Evolutionary conservation across 2,797 vertebrate species (phyloP).

Genomic region (Phalloptychus januarius): DNA sequence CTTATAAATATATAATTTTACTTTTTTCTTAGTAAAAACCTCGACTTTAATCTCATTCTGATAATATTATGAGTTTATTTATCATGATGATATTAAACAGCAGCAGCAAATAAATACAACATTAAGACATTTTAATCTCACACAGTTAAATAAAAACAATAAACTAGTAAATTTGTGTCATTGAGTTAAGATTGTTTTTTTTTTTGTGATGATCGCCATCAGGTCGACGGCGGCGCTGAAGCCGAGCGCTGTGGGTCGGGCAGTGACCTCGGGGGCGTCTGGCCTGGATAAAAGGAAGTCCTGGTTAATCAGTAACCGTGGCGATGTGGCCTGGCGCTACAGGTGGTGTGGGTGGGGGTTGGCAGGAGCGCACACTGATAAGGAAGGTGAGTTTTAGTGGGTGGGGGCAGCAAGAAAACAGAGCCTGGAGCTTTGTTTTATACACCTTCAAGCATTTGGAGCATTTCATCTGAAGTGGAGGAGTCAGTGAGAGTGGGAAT

Average conservation of each 20-base stretch:
- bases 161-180: neutral
- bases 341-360: conserved; percentile 74
- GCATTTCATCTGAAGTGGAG: neutral
- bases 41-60: no score
- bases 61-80: no score
- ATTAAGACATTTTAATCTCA: neutral
- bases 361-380: conserved; percentile 66
- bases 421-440: conserved; percentile 33
- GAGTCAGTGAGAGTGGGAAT: neutral
- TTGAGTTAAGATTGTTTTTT: neutral
- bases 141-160: neutral
- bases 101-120: conserved; percentile 6
- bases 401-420: conserved; percentile 25
- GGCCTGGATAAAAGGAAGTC: conserved; percentile 83
- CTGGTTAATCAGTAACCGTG: conserved; percentile 82
- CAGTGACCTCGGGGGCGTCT: conserved; percentile 76
- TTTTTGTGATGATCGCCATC: neutral
- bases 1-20: no score
- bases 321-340: conserved; percentile 77
- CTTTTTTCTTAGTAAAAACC: no score
- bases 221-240: conserved; percentile 18
- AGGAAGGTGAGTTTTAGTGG: conserved; percentile 47
- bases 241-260: conserved; percentile 48
- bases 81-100: neutral
- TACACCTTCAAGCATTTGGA: neutral